phyloP scores from a whole-genome alignment of 2,888 invertebrate genomes.

The Tanypteryx hageni region DNA sequence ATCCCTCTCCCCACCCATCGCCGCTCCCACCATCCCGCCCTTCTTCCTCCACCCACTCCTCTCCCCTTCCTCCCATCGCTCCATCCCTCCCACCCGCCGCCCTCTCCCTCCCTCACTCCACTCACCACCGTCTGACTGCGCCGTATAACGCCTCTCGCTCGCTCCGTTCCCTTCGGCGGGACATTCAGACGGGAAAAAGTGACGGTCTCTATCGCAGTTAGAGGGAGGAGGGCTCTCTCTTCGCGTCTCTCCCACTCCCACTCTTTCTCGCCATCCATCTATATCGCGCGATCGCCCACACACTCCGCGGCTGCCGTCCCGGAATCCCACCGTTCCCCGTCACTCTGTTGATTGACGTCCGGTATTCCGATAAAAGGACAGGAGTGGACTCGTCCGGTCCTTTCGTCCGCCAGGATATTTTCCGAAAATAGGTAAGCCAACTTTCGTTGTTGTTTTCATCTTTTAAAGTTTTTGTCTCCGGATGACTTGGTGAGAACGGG shows the following conservation, averaged over 20 bases:
- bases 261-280: neutral
- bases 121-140: slow-evolving; percentile 64
- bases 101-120: slow-evolving; percentile 67
- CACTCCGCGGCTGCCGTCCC: neutral
- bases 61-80: slow-evolving; percentile 70
- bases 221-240: neutral
- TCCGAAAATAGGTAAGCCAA: too few relatives aligned
- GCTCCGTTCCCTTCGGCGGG: slow-evolving; percentile 30
- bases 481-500: too few relatives aligned
- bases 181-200: slow-evolving; percentile 32
- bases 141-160: slow-evolving; percentile 13
- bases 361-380: too few relatives aligned
- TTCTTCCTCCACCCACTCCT: slow-evolving; percentile 68
- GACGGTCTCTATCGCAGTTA: neutral
- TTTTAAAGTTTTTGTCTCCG: too few relatives aligned
- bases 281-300: slow-evolving; percentile 6
- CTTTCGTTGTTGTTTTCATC: too few relatives aligned
- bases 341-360: too few relatives aligned
- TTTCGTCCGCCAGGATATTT: too few relatives aligned
- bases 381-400: too few relatives aligned
- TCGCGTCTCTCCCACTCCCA: slow-evolving; percentile 64
- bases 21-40: neutral
- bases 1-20: slow-evolving; percentile 66
- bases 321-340: neutral
- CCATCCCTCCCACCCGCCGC: slow-evolving; percentile 71